Conservation (phyloP, 2,113 vertebrate genomes). For the Shinisaurus crocodilurus region DNA sequence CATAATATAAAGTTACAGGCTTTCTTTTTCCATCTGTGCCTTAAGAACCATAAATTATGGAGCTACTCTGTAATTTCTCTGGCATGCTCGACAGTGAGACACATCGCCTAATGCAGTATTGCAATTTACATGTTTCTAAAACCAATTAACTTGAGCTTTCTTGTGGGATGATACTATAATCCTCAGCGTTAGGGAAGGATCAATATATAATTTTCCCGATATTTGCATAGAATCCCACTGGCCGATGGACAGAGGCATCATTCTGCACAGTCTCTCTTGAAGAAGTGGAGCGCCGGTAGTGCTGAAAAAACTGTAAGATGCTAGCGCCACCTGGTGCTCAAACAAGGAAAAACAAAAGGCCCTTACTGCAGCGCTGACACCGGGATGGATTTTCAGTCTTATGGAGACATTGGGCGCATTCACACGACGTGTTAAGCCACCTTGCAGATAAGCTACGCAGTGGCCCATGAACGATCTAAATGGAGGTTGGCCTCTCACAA, state of each 20-base stretch:
- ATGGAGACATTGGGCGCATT: neutral
- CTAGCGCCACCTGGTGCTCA: slow-evolving; percentile 59
- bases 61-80: slow-evolving; percentile 5
- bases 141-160: neutral
- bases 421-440: too few species aligned
- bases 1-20: neutral
- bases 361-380: neutral
- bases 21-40: neutral
- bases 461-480: too few species aligned
- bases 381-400: neutral
- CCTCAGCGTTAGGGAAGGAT: fast-evolving
- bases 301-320: neutral
- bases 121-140: neutral
- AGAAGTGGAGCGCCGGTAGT: neutral
- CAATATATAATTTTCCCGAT: neutral
- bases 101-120: fast-evolving
- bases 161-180: fast-evolving
- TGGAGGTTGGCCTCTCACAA: too few species aligned
- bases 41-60: neutral
- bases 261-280: neutral
- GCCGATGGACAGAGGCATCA: neutral
- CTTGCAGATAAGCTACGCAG: too few species aligned
- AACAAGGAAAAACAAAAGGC: neutral
- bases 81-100: fast-evolving
- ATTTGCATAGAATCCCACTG: neutral